phyloP scores from a whole-genome alignment of 1,140 invertebrate species.

The Philaenus spumarius region DNA sequence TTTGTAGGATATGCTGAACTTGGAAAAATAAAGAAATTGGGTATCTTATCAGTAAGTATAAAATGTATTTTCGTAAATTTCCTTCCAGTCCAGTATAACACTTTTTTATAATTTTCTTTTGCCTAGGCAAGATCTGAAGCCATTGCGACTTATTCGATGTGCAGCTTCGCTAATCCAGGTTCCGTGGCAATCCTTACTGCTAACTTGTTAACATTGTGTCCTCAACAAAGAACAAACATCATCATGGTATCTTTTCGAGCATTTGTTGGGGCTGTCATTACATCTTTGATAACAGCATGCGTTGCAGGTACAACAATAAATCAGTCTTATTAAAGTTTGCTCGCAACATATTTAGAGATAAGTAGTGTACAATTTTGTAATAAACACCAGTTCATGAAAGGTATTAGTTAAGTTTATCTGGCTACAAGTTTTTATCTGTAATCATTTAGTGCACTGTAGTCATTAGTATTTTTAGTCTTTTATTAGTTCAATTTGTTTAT shows the following conservation, averaged over 20 bases:
- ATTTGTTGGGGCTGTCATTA: constrained; percentile 77
- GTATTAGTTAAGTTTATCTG: too few relatives aligned
- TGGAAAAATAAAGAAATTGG: constrained; percentile 51
- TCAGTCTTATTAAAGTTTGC: too few relatives aligned
- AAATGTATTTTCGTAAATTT: neutral
- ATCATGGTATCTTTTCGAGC: constrained; percentile 68
- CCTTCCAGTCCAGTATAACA: neutral
- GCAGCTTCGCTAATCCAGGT: constrained; percentile 91
- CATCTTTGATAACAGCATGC: constrained; percentile 88
- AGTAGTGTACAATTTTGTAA: too few relatives aligned
- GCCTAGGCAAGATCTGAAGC: constrained; percentile 61
- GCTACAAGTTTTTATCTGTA: too few relatives aligned
- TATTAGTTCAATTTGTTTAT: too few relatives aligned
- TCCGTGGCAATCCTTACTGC: constrained; percentile 88
- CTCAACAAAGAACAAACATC: constrained; percentile 60
- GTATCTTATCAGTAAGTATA: constrained; percentile 51
- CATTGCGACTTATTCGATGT: constrained; percentile 90
- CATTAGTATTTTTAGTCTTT: too few relatives aligned
- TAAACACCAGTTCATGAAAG: too few relatives aligned
- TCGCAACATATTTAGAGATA: too few relatives aligned
- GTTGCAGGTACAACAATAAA: constrained; percentile 85
- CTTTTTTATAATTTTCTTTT: neutral
- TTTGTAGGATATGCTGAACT: constrained; percentile 82
- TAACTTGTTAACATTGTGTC: constrained; percentile 69
- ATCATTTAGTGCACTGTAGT: too few relatives aligned